Base-by-base conservation (phyloP, 2,113 vertebrate species). In the Siniperca knerii region DNA sequence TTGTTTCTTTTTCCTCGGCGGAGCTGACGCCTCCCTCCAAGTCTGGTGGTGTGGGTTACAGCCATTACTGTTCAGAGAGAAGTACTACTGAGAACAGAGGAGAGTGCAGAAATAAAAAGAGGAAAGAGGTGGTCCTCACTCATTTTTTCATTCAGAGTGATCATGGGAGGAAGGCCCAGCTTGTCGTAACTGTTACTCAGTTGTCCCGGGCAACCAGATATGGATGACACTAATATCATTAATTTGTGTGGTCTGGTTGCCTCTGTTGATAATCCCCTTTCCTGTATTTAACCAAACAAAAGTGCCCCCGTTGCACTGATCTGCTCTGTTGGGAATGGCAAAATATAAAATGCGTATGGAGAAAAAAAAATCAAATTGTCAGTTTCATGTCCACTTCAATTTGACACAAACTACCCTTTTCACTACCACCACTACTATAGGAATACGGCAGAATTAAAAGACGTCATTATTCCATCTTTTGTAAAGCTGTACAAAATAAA, bases 191-290 rank as follows among this genome's bases (percentile, higher is more conserved):
- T 79, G 75, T 88, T 82, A 65, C 54, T 72, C 62, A 3, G 85
- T 89, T 82, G 84, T 86, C 87, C 72, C 8, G 33, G 79, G 87
- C 79, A 89, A 93, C 91, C 84, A 92, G 92, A 93, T 93, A 90
- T 85, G 82, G 80, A 84, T 85, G 89, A 79, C 87, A 85, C 81
- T 92, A 94, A 94, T 94, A 84, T 84, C 70, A 90, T 93, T 93
- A 89, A 90, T 94, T 93, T 86, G 85, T 74, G 77, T 46, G 89
- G 75, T 86, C 91, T 93, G 90, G 83, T 82, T 85, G 88, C 61
- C 66, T 87, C 87, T 86, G 78, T 77, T 92, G 79, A 91, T 90
- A 80, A 92, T 89, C 40, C 23, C 48, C 75, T 82, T 86, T 91
- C 87, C 91, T 80, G 77, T 85, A 73, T 86, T 87, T 67, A 54